Base-by-base conservation (phyloP, 2,888 invertebrate species). In the Apodemia hepburni region DNA sequence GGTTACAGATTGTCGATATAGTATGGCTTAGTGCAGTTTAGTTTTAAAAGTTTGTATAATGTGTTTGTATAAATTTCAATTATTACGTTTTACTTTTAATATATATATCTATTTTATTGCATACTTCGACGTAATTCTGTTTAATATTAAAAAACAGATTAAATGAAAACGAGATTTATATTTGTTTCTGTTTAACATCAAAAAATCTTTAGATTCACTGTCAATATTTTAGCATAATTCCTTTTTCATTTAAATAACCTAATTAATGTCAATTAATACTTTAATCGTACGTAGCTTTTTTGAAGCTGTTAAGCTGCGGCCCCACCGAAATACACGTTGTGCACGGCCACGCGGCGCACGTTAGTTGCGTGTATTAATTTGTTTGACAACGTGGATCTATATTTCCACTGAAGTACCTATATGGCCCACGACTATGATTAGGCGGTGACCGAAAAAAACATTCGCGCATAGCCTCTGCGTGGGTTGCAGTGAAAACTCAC, bases 11-110 rank as follows among this genome's bases (percentile, higher is more conserved):
- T 58, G 35, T 58, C 58, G 58, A 58, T 33, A 58, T 35, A 58
- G 58, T 33, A 58, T n/a, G 57, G 15, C 15, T 33, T 58, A 58
- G 33, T 15, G 58, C 57, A 57, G 57, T 57, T 57, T 57, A 57
- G 57, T 57, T 57, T 57, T 29, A 57, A 57, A 57, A 57, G 57
- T 57, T 57, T 57, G 29, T 57, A 57, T 29, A 27, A 35, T 58
- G 58, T 58, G 29, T 58, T 27, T 57, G 57, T 35, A 58, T 58
- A n/a, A 58, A 58, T 58, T 58, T 58, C 58, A 58, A 35, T 58
- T 58, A 35, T 58, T 58, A 35, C 58, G 12, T 58, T 58, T 35
- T 58, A 58, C 29, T 58, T 58, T n/a, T 58, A 15, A 33, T 35
- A 58, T 33, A 58, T 58, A 58, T 58, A 58, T 58, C 29, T 35